Evolutionary conservation across 2,113 vertebrate genomes (phyloP).

Genomic region (Choloepus hoffmanni): DNA sequence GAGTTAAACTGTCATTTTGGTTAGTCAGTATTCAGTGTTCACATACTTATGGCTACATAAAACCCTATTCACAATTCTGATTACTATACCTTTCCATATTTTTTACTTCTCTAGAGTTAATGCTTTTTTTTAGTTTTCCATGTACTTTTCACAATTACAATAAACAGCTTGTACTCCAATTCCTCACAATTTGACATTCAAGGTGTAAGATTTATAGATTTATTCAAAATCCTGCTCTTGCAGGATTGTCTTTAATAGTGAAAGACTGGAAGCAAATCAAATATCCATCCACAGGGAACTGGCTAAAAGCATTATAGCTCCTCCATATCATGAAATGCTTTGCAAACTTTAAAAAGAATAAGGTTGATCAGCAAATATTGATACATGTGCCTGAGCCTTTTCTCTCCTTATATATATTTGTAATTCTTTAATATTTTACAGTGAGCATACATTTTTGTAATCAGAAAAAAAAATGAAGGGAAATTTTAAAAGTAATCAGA

Average conservation of each 20-base stretch:
- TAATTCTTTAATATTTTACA: conserved; percentile 7
- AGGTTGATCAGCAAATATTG: background rate
- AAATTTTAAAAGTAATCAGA: background rate
- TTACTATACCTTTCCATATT: background rate
- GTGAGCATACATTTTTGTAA: background rate
- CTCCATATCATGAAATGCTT: conserved; percentile 8
- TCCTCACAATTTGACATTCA: background rate
- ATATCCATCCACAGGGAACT: background rate
- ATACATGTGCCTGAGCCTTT: background rate
- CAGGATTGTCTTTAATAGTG: background rate
- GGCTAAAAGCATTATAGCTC: background rate
- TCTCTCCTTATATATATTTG: background rate
- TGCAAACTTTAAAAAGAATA: conserved; percentile 40
- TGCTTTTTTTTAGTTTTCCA: conserved; percentile 27
- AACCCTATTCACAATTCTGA: background rate
- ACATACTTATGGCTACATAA: background rate
- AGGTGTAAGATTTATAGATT: background rate
- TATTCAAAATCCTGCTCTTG: conserved; percentile 7
- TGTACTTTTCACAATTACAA: background rate
- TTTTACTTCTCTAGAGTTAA: background rate
- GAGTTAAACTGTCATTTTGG: background rate
- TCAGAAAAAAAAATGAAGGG: conserved; percentile 2
- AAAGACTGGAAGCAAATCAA: conserved; percentile 29
- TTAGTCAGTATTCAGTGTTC: background rate
- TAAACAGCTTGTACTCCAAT: background rate